Percentiles rank a stretch among this genome's conserved stretches.
These are phyloP conservation scores for Pseudopleuronectes americanus DNA, from an alignment of 2,797 vertebrate genomes.

Conservation along the genomic window DNA sequence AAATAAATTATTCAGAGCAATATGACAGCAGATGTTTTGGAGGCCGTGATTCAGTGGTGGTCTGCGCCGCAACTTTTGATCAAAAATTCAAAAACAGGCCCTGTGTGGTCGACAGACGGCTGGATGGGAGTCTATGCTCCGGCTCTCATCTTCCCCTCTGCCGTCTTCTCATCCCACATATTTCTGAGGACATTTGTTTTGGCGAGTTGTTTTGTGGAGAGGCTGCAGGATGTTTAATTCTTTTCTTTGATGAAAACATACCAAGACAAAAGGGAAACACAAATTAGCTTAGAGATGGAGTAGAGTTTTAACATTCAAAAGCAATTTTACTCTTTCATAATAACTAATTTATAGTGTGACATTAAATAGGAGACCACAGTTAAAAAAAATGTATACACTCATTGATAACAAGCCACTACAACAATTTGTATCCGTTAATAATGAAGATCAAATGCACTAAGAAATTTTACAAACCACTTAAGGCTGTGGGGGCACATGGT, in stretches of 20 bases:
- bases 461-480: no score
- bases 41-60: slow-evolving; percentile 75
- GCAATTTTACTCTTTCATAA: background rate
- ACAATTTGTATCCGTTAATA: no score
- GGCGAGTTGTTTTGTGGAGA: slow-evolving; percentile 12
- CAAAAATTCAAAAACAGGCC: slow-evolving; percentile 80
- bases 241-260: slow-evolving; percentile 13
- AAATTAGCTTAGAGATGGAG: background rate
- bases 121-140: slow-evolving; percentile 46
- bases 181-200: slow-evolving; percentile 55
- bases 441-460: no score
- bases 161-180: slow-evolving; percentile 49
- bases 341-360: background rate
- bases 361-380: no score
- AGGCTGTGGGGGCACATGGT: no score
- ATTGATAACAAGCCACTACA: no score
- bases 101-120: slow-evolving; percentile 70
- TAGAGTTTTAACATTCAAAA: background rate
- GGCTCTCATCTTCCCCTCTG: slow-evolving; percentile 15
- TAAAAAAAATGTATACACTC: no score
- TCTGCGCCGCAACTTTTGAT: slow-evolving; percentile 76
- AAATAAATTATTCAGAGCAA: slow-evolving; percentile 81
- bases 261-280: slow-evolving; percentile 3
- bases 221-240: slow-evolving; percentile 1
- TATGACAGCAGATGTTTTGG: slow-evolving; percentile 83